A percentile compares a stretch with the other conserved stretches of the same genome.
phyloP scores from a whole-genome alignment of 2,888 invertebrate genomes.

The Pilophorus perplexus region DNA sequence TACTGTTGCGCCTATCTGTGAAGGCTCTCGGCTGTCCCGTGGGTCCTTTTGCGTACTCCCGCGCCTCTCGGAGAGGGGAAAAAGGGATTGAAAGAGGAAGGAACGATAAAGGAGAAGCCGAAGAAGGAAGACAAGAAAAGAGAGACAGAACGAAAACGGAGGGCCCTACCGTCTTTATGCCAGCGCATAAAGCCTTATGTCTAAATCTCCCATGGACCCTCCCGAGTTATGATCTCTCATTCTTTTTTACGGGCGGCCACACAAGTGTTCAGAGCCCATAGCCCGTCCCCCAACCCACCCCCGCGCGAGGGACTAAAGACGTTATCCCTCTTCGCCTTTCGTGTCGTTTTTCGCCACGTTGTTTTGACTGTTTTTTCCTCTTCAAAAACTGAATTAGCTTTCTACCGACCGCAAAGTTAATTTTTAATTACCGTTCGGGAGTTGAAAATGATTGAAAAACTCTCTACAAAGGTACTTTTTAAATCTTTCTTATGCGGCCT shows the following conservation, averaged over 20 bases:
- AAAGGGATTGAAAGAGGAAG: not conserved
- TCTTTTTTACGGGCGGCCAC: slow-evolving; percentile 44
- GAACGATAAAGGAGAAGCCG: not conserved
- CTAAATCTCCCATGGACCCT: slow-evolving; percentile 42
- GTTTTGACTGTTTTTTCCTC: slow-evolving; percentile 16
- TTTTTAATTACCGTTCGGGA: too few species aligned
- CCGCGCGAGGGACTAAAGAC: slow-evolving; percentile 2
- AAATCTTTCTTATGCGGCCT: too few species aligned
- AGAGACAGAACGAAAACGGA: slow-evolving; percentile 23
- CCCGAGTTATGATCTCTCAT: slow-evolving; percentile 41
- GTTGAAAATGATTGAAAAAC: too few species aligned
- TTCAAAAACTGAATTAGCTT: too few species aligned
- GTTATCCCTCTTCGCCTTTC: slow-evolving; percentile 31
- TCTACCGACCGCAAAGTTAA: too few species aligned
- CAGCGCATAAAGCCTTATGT: slow-evolving; percentile 44
- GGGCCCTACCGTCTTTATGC: slow-evolving; percentile 40
- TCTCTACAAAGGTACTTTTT: too few species aligned
- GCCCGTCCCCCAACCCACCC: not conserved
- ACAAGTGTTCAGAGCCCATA: slow-evolving; percentile 39
- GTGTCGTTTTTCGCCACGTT: slow-evolving; percentile 33
- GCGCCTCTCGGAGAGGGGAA: not conserved
- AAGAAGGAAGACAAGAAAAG: slow-evolving; percentile 3
- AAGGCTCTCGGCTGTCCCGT: too few species aligned
- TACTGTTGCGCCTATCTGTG: too few species aligned
- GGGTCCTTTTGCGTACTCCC: too few species aligned